These are phyloP conservation scores for Ptychobarbus kaznakovi DNA, from an alignment of 2,797 vertebrate species.

Conservation along the genomic window DNA sequence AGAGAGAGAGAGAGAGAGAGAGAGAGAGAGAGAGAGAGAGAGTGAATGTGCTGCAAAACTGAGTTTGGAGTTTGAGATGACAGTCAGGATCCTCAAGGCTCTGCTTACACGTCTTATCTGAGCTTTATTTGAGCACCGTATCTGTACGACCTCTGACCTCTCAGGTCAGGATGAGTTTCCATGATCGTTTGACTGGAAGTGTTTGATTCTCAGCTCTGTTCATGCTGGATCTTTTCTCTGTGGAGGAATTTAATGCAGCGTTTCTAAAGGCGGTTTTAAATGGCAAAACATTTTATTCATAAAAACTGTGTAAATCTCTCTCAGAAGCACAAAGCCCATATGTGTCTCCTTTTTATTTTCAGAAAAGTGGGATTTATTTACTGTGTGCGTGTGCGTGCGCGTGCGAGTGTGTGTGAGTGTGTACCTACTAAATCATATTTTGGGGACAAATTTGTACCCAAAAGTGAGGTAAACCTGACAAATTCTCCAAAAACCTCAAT, in stretches of 20 bases:
- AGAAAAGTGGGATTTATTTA: too few species aligned
- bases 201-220: background rate
- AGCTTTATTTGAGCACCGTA: conserved; percentile 13
- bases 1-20: too few species aligned
- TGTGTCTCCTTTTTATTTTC: background rate
- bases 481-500: too few species aligned
- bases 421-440: too few species aligned
- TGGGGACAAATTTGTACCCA: too few species aligned
- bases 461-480: too few species aligned
- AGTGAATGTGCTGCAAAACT: too few species aligned
- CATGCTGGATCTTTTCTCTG: background rate
- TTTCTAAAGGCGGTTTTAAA: conserved; percentile 21
- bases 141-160: conserved; percentile 12
- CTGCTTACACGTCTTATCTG: conserved; percentile 36
- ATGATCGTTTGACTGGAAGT: background rate
- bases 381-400: background rate
- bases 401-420: background rate
- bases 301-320: background rate
- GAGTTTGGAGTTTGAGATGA: too few species aligned
- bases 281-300: background rate
- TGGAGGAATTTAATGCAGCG: conserved; percentile 12
- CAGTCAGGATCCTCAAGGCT: background rate
- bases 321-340: background rate
- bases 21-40: too few species aligned
- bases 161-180: conserved; percentile 11